Percentiles rank a stretch among this genome's conserved stretches.
Evolutionary conservation across 2,797 vertebrate species (phyloP).

Genomic region (Sebastes oblongus): DNA sequence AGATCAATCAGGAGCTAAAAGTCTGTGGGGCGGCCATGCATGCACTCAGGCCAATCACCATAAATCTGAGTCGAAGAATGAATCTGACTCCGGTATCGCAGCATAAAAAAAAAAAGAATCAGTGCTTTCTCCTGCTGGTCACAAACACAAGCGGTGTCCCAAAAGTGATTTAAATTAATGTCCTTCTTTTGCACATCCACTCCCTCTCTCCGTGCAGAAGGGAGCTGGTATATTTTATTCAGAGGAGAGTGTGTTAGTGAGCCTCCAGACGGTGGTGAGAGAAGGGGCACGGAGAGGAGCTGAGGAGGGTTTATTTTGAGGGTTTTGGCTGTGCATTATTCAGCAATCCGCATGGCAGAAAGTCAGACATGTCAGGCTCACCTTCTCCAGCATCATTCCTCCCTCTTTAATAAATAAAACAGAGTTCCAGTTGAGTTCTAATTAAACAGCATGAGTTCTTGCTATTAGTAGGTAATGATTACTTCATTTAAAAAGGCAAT

Average conservation of each 20-base stretch:
- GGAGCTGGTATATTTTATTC: constrained; percentile 66
- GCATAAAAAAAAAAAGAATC: constrained; percentile 1
- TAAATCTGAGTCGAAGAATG: constrained; percentile 2
- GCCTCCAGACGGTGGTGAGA: constrained; percentile 43
- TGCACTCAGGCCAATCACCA: constrained; percentile 46
- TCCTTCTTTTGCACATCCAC: constrained; percentile 49
- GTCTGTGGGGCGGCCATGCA: constrained; percentile 57
- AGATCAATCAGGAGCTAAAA: constrained; percentile 73
- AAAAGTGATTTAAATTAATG: constrained; percentile 55
- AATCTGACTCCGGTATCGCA: neutral
- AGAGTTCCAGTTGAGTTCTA: constrained; percentile 37
- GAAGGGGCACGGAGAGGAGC: constrained; percentile 15
- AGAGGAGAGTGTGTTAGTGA: constrained; percentile 52
- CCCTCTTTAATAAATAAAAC: constrained; percentile 50
- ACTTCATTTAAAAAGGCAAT: constrained; percentile 43
- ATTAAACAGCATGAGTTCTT: constrained; percentile 58
- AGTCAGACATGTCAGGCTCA: constrained; percentile 56
- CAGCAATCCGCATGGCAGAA: constrained; percentile 55
- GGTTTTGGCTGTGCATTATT: constrained; percentile 76
- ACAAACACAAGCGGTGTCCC: constrained; percentile 37
- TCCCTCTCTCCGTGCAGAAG: constrained; percentile 28
- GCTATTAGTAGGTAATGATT: constrained; percentile 60
- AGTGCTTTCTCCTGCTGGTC: constrained; percentile 14
- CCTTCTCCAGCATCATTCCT: constrained; percentile 45
- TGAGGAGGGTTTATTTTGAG: constrained; percentile 61